Percentiles rank a stretch among this genome's conserved stretches.
Conservation (phyloP, 2,797 vertebrate genomes). For the Microctenopoma lineatum region DNA sequence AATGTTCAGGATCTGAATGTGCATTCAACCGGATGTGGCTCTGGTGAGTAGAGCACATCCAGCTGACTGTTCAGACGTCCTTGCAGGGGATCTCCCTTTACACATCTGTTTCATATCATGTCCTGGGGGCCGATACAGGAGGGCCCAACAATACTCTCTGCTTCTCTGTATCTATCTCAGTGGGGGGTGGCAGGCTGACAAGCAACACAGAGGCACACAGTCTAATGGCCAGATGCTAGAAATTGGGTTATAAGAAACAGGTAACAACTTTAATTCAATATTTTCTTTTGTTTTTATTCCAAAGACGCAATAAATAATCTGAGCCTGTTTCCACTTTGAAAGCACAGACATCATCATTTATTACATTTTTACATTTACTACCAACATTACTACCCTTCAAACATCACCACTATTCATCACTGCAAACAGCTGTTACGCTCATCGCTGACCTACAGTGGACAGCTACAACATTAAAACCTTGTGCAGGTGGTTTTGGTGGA, state of each 20-base stretch:
- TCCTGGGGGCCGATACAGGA: slow-evolving; percentile 58
- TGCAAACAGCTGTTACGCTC: no score
- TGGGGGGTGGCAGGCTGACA: slow-evolving; percentile 65
- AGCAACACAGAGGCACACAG: slow-evolving; percentile 36
- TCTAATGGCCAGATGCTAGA: slow-evolving; percentile 10
- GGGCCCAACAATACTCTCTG: slow-evolving; percentile 42
- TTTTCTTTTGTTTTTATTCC: not conserved
- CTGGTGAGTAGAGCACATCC: slow-evolving; percentile 41
- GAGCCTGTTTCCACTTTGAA: not conserved
- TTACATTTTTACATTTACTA: no score
- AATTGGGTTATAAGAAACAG: slow-evolving; percentile 15
- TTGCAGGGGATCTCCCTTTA: slow-evolving; percentile 57
- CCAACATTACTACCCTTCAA: no score
- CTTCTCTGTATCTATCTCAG: slow-evolving; percentile 42
- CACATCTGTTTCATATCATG: slow-evolving; percentile 79
- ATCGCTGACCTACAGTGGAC: no score
- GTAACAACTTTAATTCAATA: not conserved
- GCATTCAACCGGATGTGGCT: slow-evolving; percentile 49
- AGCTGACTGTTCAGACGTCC: slow-evolving; percentile 50
- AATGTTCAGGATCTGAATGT: slow-evolving; percentile 20
- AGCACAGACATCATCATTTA: not conserved
- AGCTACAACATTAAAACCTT: not conserved
- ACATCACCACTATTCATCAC: no score
- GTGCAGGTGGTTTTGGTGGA: no score
- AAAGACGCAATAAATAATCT: not conserved